phyloP scores from a whole-genome alignment of 2,888 invertebrate species.

The Gastrophysa polygoni region DNA sequence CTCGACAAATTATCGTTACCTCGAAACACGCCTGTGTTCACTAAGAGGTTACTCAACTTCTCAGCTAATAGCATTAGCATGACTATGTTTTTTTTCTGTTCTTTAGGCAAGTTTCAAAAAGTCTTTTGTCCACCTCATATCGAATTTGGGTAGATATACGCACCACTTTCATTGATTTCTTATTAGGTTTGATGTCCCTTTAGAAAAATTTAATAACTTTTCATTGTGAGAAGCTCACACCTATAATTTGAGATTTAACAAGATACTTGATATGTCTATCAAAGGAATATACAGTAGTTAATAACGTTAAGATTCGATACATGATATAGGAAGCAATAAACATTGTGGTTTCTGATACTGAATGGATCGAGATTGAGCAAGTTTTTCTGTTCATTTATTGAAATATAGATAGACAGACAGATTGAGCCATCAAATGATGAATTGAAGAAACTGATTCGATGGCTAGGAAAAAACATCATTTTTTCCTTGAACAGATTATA shows the following conservation, averaged over 20 bases:
- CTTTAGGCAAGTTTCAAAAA: constrained; percentile 31
- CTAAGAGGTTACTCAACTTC: neutral
- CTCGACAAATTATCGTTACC: too few species aligned
- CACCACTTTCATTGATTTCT: constrained; percentile 22
- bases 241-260: constrained; percentile 27
- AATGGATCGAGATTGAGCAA: neutral
- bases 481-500: neutral
- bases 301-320: constrained; percentile 14
- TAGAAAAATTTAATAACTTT: constrained; percentile 25
- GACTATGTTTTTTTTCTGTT: constrained; percentile 43
- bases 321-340: neutral
- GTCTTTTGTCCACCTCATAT: constrained; percentile 38
- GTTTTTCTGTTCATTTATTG: neutral
- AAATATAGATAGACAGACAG: neutral
- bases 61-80: constrained; percentile 49
- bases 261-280: constrained; percentile 27
- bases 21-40: neutral
- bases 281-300: constrained; percentile 22
- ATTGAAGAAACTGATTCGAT: neutral
- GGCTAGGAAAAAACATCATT: neutral
- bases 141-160: constrained; percentile 33
- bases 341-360: neutral
- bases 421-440: neutral
- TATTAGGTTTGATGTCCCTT: constrained; percentile 19
- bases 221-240: constrained; percentile 26